Percentiles rank a stretch among this genome's conserved stretches.
phyloP scores from a whole-genome alignment of 1,140 invertebrate species.

The Charaxes varanes region DNA sequence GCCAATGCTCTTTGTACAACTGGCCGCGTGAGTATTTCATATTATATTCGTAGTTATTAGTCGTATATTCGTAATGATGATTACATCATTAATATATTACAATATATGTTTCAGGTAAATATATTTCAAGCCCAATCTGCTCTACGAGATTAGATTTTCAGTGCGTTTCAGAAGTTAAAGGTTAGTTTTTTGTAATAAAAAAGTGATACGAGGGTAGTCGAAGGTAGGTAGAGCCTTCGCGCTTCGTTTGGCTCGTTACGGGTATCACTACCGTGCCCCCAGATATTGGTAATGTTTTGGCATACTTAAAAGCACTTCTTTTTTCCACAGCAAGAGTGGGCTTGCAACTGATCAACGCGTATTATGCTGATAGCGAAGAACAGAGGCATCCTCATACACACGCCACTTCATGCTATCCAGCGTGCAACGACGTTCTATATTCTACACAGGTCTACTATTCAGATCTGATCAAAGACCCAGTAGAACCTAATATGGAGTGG shows the following conservation, averaged over 20 bases:
- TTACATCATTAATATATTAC: too few species aligned
- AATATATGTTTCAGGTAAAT: slow-evolving; percentile 35
- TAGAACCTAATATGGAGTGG: slow-evolving; percentile 26
- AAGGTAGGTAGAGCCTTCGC: too few species aligned
- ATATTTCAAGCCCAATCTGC: slow-evolving; percentile 40
- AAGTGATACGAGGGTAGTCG: background rate
- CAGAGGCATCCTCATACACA: slow-evolving; percentile 23
- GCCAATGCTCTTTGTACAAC: slow-evolving; percentile 53
- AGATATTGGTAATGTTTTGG: background rate
- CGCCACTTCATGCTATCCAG: slow-evolving; percentile 50
- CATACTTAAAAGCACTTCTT: too few species aligned
- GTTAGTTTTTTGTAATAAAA: slow-evolving; percentile 22
- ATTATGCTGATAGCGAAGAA: slow-evolving; percentile 54
- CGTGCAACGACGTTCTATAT: slow-evolving; percentile 59
- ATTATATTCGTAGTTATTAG: too few species aligned
- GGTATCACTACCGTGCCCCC: too few species aligned
- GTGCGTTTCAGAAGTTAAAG: slow-evolving; percentile 44
- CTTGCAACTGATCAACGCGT: slow-evolving; percentile 47
- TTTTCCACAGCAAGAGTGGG: slow-evolving; percentile 47
- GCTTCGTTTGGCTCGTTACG: too few species aligned
- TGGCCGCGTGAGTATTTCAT: slow-evolving; percentile 64
- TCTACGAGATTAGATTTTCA: slow-evolving; percentile 41
- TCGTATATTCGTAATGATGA: too few species aligned
- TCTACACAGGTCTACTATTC: slow-evolving; percentile 60
- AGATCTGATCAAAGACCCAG: slow-evolving; percentile 37